Conservation (phyloP, 2,797 vertebrate species). For the Neosilurus mollespiculum region DNA sequence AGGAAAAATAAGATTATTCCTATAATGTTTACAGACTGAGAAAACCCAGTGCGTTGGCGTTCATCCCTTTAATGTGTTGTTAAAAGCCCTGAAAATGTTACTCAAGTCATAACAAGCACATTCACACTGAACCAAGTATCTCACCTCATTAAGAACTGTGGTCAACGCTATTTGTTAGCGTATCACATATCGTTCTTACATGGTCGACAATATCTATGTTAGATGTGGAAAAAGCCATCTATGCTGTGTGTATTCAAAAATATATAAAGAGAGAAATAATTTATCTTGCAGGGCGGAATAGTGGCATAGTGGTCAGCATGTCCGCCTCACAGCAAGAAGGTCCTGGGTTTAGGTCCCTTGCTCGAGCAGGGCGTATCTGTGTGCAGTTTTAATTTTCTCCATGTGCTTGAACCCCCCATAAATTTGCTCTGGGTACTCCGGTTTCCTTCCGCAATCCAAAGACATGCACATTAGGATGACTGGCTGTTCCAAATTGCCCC, state of each 20-base stretch:
- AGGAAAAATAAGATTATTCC: conserved; percentile 58
- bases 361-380: no score
- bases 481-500: no score
- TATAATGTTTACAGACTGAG: conserved; percentile 65
- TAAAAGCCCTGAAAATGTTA: not conserved
- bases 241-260: not conserved
- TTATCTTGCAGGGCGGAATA: no score
- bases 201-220: not conserved
- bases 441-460: no score
- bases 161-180: not conserved
- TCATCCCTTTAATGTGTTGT: conserved; percentile 17
- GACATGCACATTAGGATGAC: no score
- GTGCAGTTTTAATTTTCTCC: no score
- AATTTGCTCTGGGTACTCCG: no score
- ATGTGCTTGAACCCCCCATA: no score
- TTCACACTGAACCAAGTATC: not conserved
- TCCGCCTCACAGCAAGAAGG: no score
- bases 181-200: not conserved
- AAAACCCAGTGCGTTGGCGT: conserved; percentile 54
- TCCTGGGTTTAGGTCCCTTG: no score
- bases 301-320: no score
- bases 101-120: not conserved
- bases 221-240: not conserved
- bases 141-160: not conserved
- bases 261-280: no score